Evolutionary conservation across 2,888 invertebrate genomes (phyloP).

Genomic region (Palloptera scutellata): DNA sequence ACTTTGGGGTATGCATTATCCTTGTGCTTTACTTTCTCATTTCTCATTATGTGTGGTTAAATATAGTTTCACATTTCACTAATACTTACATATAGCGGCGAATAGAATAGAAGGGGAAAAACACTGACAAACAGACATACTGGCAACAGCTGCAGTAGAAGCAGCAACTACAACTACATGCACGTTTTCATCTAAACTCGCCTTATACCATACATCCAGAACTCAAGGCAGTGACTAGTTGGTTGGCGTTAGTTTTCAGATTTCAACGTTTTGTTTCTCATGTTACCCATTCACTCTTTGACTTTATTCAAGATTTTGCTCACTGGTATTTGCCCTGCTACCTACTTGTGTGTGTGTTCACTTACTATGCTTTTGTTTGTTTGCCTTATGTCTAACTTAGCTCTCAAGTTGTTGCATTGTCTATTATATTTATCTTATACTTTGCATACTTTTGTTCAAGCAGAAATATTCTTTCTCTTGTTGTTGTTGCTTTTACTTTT

Average conservation of each 20-base stretch:
- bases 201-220: too few species aligned
- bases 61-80: conserved; percentile 2
- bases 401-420: conserved; percentile 1
- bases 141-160: not conserved
- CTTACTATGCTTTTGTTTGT: not conserved
- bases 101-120: too few species aligned
- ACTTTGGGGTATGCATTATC: not conserved
- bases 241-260: too few species aligned
- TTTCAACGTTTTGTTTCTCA: too few species aligned
- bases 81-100: not conserved
- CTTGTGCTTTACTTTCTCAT: not conserved
- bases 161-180: not conserved
- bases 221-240: too few species aligned
- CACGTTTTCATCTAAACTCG: too few species aligned
- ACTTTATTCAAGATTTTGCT: not conserved
- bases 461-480: not conserved
- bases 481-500: not conserved
- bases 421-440: conserved; percentile 3
- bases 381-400: not conserved
- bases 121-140: not conserved
- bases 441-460: conserved; percentile 1
- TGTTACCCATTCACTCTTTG: too few species aligned
- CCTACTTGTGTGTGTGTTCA: conserved; percentile 1
- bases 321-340: not conserved
- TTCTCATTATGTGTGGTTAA: conserved; percentile 4